Evolutionary conservation across 2,113 vertebrate species (phyloP).

Genomic region (Xyliphius kryptos): DNA sequence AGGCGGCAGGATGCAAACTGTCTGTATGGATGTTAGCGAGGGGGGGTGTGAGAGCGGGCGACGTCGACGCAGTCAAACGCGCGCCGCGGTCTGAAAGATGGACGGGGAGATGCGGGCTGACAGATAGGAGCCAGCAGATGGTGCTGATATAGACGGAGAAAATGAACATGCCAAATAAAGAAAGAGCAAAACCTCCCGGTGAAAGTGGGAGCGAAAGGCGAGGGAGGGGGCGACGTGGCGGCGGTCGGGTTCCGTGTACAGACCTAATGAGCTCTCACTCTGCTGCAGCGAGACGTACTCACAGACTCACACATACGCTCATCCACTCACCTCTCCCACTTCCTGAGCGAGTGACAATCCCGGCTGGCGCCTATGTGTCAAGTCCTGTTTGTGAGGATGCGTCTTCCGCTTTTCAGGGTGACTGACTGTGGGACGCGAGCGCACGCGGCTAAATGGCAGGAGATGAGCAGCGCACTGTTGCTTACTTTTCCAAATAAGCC

Average conservation of each 20-base stretch:
- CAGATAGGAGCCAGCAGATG: slow-evolving; percentile 12
- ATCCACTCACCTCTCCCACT: slow-evolving; percentile 27
- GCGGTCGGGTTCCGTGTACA: slow-evolving; percentile 4
- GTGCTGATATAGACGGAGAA: background rate
- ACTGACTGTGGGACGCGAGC: background rate
- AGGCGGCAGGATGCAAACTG: slow-evolving; percentile 6
- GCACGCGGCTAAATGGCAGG: background rate
- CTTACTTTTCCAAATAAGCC: background rate
- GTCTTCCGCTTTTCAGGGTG: background rate
- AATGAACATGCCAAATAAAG: slow-evolving; percentile 1
- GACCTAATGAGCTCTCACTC: slow-evolving; percentile 37
- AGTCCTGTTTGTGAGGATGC: slow-evolving; percentile 1
- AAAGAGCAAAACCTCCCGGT: background rate
- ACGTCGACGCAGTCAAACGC: no score
- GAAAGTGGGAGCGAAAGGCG: no score
- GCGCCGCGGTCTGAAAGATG: slow-evolving; percentile 28
- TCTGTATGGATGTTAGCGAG: background rate
- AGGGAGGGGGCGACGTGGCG: no score
- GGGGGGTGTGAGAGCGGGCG: slow-evolving; percentile 5
- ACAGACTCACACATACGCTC: slow-evolving; percentile 11
- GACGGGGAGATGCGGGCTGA: slow-evolving; percentile 18
- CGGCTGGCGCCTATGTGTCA: background rate
- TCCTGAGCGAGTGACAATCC: background rate
- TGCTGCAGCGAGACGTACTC: slow-evolving; percentile 3
- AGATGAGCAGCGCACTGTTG: background rate